Evolutionary conservation across 2,113 vertebrate species (phyloP), one percentile per base, ranked within the genome.

Genomic region (Podiceps cristatus): DNA sequence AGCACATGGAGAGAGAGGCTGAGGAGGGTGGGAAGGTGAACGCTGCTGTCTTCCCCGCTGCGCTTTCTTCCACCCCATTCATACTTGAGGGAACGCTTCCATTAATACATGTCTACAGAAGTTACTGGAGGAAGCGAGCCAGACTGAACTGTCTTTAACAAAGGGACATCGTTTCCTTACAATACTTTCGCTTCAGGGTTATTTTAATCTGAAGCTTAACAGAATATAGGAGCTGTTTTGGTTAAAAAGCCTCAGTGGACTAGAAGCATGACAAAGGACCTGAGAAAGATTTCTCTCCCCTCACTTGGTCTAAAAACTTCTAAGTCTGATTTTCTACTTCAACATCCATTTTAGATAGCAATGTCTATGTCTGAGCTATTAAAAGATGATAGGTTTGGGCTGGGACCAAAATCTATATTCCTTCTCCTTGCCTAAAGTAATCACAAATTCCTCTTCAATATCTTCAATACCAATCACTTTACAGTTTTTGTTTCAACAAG

Each of bases 121-220:
- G 35, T 7, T 56, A 60, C 18, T 0, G 1, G 53, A 72, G 52
- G 60, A 96, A 81, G 47, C 1, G 0, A 91, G 60, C 19, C 86
- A 94, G 93, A 86, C 76, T 91, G 88, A 93, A 67, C 63, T 55
- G 18, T 37, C 83, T 96, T 66, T 47, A 80, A 91, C 68, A 94
- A 97, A 91, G 64, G 13, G 18, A 44, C 31, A 56, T 64, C 5
- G 1, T 74, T 82, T 88, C 69, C 53, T 95, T 68, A 73, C 50
- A 88, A 14, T 62, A n/a, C 49, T 58, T 83, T 66, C 0, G 0
- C 69, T 94, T 90, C 58, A 73, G 73, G 35, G 66, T 82, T 94
- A 88, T 94, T 97, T 96, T 94, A 87, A 84, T 75, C 68, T 75
- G 64, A 87, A 75, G 12, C 1, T 56, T 62, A 64, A 35, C 33